Evolutionary conservation across 2,797 vertebrate species (phyloP).

Genomic region (Otolemur crassicaudatus): DNA sequence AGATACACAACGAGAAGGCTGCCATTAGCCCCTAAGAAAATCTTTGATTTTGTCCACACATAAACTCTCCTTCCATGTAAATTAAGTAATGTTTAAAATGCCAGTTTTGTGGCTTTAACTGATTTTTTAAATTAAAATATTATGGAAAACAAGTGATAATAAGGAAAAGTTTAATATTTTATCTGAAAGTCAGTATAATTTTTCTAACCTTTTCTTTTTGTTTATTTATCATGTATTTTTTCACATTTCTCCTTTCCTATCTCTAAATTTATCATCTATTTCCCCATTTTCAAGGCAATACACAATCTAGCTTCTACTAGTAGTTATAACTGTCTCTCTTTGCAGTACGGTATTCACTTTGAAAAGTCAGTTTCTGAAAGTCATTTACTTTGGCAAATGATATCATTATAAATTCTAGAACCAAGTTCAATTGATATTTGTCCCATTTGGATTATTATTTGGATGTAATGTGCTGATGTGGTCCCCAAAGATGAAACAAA

Average conservation of each 20-base stretch:
- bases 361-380: slow-evolving; percentile 76
- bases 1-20: not conserved
- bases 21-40: slow-evolving; percentile 17
- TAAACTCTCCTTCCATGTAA: not conserved
- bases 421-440: slow-evolving; percentile 70
- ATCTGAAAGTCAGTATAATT: not conserved
- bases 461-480: slow-evolving; percentile 71
- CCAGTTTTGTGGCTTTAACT: not conserved
- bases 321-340: not conserved
- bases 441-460: slow-evolving; percentile 76
- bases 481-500: slow-evolving; percentile 79
- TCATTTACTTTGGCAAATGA: slow-evolving; percentile 72
- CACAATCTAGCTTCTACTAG: not conserved
- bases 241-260: not conserved
- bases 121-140: not conserved
- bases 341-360: slow-evolving; percentile 45
- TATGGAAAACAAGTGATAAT: not conserved
- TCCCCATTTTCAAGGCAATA: not conserved
- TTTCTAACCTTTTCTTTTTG: not conserved
- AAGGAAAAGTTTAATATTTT: not conserved
- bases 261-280: not conserved
- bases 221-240: not conserved
- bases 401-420: slow-evolving; percentile 71
- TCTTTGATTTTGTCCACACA: not conserved
- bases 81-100: slow-evolving; percentile 1